Evolutionary conservation across 1,140 invertebrate species (phyloP).

Genomic region (Pogonognathellus flavescens): DNA sequence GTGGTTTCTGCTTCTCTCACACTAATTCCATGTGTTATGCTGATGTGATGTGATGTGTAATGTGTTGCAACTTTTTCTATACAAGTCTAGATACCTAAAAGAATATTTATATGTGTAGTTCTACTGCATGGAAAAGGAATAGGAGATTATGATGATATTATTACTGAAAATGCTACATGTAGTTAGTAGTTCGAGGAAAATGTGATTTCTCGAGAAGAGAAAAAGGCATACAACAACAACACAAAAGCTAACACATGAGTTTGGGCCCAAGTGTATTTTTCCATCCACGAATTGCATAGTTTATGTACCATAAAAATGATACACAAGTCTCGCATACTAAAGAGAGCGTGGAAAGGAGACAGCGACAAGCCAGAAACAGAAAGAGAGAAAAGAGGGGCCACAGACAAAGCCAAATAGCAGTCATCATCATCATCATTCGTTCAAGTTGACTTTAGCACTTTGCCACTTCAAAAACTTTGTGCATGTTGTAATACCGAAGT

Average conservation of each 20-base stretch:
- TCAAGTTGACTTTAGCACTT: neutral
- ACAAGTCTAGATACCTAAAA: neutral
- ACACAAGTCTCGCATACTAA: slow-evolving; percentile 58
- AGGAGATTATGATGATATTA: too few species aligned
- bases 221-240: neutral
- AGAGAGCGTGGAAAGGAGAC: slow-evolving; percentile 11
- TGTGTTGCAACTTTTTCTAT: slow-evolving; percentile 34
- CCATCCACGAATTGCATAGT: slow-evolving; percentile 37
- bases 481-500: too few species aligned
- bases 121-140: too few species aligned
- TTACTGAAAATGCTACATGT: neutral
- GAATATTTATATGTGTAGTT: too few species aligned
- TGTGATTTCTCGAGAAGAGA: neutral
- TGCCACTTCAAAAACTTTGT: neutral
- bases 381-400: neutral
- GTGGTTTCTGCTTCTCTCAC: neutral
- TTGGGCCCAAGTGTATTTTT: slow-evolving; percentile 12
- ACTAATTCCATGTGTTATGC: neutral
- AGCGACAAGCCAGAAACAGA: neutral
- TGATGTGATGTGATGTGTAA: neutral
- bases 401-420: neutral
- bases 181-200: slow-evolving; percentile 18
- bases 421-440: neutral
- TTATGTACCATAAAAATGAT: slow-evolving; percentile 60
- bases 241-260: slow-evolving; percentile 5